Percentiles rank a stretch among this genome's conserved stretches.
phyloP scores from a whole-genome alignment of 1,140 invertebrate genomes.

The Heliconius hermathena region DNA sequence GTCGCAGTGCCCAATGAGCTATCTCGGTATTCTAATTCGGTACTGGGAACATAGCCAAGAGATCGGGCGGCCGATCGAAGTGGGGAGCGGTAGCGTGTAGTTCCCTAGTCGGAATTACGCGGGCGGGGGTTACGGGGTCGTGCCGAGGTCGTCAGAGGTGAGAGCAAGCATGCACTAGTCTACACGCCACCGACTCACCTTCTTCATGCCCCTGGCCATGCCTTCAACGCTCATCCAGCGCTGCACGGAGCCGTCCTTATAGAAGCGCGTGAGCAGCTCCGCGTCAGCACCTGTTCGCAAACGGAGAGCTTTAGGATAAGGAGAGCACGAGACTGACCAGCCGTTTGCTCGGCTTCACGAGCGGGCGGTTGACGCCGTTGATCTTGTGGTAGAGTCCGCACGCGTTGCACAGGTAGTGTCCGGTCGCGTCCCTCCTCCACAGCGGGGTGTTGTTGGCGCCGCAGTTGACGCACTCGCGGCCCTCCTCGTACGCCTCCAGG shows the following conservation, averaged over 20 bases:
- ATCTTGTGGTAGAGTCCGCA: conserved; percentile 98
- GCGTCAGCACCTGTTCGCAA: conserved; percentile 74
- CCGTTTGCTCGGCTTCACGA: conserved; percentile 94
- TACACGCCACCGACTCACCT: conserved; percentile 81
- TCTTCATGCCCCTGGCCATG: conserved; percentile 79
- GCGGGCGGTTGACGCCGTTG: conserved; percentile 95
- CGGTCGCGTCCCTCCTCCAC: conserved; percentile 97
- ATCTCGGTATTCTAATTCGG: conserved; percentile 35
- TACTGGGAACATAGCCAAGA: conserved; percentile 42
- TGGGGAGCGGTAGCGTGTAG: conserved; percentile 79
- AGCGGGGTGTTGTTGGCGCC: conserved; percentile 97
- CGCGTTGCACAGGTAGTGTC: conserved; percentile 99
- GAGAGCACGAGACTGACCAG: conserved; percentile 85
- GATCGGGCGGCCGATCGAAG: conserved; percentile 45
- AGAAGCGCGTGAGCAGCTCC: conserved; percentile 77
- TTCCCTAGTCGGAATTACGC: conserved; percentile 59
- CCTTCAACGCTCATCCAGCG: conserved; percentile 78
- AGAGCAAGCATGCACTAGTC: conserved; percentile 69
- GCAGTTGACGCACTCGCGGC: conserved; percentile 98
- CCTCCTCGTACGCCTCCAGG: conserved; percentile 93
- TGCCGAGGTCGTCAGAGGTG: conserved; percentile 38
- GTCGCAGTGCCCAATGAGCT: conserved; percentile 25
- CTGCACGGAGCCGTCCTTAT: conserved; percentile 79
- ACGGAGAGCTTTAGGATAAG: conserved; percentile 50
- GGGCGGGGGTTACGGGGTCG: conserved; percentile 33